These are phyloP conservation scores for Drosophila biarmipes DNA, from an alignment of 1,140 invertebrate genomes.

Conservation along the genomic window DNA sequence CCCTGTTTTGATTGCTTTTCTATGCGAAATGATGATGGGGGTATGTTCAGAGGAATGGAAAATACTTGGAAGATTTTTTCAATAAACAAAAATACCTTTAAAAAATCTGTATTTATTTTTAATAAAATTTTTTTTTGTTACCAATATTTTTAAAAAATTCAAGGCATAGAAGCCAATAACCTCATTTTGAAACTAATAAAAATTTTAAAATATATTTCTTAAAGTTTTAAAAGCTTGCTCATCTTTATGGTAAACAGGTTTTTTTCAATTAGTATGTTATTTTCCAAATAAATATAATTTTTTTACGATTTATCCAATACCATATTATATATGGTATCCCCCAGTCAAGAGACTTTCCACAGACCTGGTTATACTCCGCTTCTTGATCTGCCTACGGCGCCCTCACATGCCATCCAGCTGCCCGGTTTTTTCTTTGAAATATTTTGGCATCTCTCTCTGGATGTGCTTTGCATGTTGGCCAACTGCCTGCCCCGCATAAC, in stretches of 20 bases:
- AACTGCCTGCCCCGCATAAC: conserved; percentile 53
- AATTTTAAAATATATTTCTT: too few relatives aligned
- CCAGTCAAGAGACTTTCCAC: neutral
- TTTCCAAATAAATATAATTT: too few relatives aligned
- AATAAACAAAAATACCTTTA: neutral
- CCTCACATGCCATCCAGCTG: conserved; percentile 69
- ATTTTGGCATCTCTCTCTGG: conserved; percentile 49
- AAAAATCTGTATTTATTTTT: too few relatives aligned
- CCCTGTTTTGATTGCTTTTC: conserved; percentile 68
- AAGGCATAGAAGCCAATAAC: too few relatives aligned
- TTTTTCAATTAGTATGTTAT: too few relatives aligned
- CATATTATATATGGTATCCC: neutral
- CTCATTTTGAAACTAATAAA: too few relatives aligned
- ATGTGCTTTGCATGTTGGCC: conserved; percentile 67
- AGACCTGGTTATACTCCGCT: conserved; percentile 8
- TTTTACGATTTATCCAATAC: too few relatives aligned
- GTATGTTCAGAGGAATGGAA: conserved; percentile 8
- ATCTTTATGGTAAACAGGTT: too few relatives aligned
- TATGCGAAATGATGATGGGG: conserved; percentile 27
- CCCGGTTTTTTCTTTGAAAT: conserved; percentile 31
- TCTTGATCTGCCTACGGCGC: conserved; percentile 55
- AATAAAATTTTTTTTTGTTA: too few relatives aligned
- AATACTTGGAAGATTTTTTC: neutral
- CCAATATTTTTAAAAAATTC: too few relatives aligned
- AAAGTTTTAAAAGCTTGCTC: too few relatives aligned